These are phyloP conservation scores for Subacronicta megacephala DNA, from an alignment of 2,888 invertebrate genomes.

Conservation along the genomic window DNA sequence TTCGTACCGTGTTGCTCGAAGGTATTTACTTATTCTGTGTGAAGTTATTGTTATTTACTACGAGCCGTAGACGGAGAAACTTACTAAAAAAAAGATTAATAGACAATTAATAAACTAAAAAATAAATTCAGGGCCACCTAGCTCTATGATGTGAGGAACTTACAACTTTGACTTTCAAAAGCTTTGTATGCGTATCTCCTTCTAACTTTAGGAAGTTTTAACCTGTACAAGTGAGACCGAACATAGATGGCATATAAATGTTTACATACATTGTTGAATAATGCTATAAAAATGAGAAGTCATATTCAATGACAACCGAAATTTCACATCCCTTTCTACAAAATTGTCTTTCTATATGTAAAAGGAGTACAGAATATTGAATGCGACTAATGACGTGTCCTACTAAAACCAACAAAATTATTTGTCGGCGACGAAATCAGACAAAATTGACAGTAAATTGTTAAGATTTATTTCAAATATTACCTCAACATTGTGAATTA, in stretches of 20 bases:
- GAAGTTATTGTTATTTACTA: too few species aligned
- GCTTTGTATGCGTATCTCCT: constrained; percentile 18
- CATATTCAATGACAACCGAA: constrained; percentile 5
- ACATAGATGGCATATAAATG: constrained; percentile 40
- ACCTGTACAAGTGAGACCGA: constrained; percentile 9
- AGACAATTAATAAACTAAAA: too few species aligned
- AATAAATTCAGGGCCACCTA: too few species aligned
- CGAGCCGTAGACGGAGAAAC: too few species aligned
- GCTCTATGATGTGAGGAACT: too few species aligned
- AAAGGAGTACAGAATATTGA: constrained; percentile 2
- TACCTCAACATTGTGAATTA: constrained; percentile 10
- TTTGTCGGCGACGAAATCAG: constrained; percentile 27
- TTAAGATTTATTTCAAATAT: constrained; percentile 19
- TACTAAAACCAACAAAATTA: constrained; percentile 2
- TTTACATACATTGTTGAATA: constrained; percentile 46
- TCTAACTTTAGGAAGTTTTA: not conserved
- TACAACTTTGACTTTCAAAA: too few species aligned
- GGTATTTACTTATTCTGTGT: too few species aligned
- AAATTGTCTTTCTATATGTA: not conserved
- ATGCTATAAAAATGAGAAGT: constrained; percentile 14
- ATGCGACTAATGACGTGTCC: not conserved
- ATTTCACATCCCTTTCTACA: not conserved
- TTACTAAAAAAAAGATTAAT: too few species aligned
- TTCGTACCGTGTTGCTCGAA: too few species aligned
- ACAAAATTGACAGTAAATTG: constrained; percentile 29